Base-by-base conservation (phyloP, 2,113 vertebrate species). In the Chinchilla lanigera region DNA sequence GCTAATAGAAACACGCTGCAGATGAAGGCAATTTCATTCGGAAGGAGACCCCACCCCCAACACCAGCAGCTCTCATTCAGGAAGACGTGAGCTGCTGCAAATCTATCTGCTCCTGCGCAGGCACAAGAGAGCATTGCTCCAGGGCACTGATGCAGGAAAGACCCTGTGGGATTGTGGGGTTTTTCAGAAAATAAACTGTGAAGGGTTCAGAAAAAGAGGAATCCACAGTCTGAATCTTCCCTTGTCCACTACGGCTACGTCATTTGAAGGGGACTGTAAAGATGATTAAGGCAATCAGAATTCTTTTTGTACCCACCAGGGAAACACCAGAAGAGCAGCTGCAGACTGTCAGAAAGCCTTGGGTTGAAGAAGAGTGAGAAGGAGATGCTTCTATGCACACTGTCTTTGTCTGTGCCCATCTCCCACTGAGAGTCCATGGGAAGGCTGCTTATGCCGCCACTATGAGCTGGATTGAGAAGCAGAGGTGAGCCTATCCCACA, bases 331-430 rank as follows among this genome's bases (percentile, higher is more conserved):
- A 84, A 84, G 44, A 61, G 12, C 22, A 50, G 8, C 50, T 63
- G 1, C 8, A 35, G n/a, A 75, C 52, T 63, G 67, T 86, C 16
- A 94, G 30, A 75, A 73, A 38, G 19, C 7, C 30, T 85, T 33
- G 38, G n/a, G 17, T 1, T n/a, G 22, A 78, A 93, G 47, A 56
- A 16, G n/a, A 33, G 10, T 5, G 58, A 54, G n/a, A 41, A 9
- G 20, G 38, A 16, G 19, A 3, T 0, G 19, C 11, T 80, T 9
- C 8, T 11, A 80, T 10, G 7, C 4, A 47, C 2, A 54, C 0
- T 3, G 3, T 14, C 50, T 83, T 91, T 33, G 19, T 78, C 75
- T 19, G 7, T 41, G 9, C 9, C 35, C 56, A 1, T 67, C 33
- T 90, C n/a, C 52, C 22, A 33, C 10, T 35, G 35, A 35, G 35